A percentile compares a stretch with the other conserved stretches of the same genome.
Conservation (phyloP, 2,113 vertebrate species). For the Embiotoca jacksoni region DNA sequence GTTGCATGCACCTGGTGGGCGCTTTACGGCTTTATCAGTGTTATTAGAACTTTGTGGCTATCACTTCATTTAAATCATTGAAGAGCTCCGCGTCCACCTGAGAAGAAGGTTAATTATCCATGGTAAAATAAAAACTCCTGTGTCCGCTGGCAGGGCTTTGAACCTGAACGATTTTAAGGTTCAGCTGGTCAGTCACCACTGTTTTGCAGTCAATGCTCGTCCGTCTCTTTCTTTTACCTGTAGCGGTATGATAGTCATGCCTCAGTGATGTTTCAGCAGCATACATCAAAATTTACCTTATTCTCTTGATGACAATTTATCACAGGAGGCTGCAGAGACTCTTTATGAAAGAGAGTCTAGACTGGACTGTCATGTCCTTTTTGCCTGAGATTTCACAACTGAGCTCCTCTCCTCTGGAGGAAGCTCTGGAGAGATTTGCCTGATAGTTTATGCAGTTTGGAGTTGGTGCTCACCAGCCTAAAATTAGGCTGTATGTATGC, state of each 20-base stretch:
- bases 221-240: neutral
- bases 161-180: neutral
- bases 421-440: conserved; percentile 44
- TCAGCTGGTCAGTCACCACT: neutral
- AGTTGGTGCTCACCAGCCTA: conserved; percentile 36
- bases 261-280: neutral
- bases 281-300: conserved; percentile 1
- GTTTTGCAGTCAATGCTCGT: neutral
- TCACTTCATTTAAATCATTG: neutral
- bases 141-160: neutral
- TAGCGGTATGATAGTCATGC: neutral
- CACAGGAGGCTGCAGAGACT: conserved; percentile 12
- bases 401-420: conserved; percentile 24
- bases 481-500: conserved; percentile 52
- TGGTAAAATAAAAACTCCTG: conserved; percentile 25
- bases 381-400: conserved; percentile 24
- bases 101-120: conserved; percentile 21
- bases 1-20: conserved; percentile 16
- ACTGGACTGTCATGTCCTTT: conserved; percentile 31
- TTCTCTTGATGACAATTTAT: conserved; percentile 9
- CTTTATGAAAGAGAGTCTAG: conserved; percentile 25
- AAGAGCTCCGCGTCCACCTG: neutral
- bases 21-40: conserved; percentile 7
- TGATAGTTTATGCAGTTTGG: conserved; percentile 63
- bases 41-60: conserved; percentile 23